Evolutionary conservation across 2,888 invertebrate species (phyloP).

Genomic region (Cheilosia grossa): DNA sequence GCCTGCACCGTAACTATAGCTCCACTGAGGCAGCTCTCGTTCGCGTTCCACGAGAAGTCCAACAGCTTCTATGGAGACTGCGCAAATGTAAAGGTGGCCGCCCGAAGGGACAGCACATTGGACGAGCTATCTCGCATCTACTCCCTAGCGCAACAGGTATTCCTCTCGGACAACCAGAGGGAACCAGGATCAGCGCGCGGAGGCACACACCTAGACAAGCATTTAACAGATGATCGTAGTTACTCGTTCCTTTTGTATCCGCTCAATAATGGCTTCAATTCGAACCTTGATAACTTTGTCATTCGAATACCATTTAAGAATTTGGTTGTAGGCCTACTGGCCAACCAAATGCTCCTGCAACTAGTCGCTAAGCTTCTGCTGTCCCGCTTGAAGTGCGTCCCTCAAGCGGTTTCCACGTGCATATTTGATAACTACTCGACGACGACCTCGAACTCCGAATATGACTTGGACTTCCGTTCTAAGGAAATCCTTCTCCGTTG

Average conservation of each 20-base stretch:
- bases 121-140: slow-evolving; percentile 93
- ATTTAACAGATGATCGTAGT: slow-evolving; percentile 91
- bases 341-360: slow-evolving; percentile 96
- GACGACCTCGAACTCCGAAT: slow-evolving; percentile 83
- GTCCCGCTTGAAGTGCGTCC: slow-evolving; percentile 88
- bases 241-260: slow-evolving; percentile 95
- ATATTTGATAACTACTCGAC: slow-evolving; percentile 83
- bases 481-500: slow-evolving; percentile 89
- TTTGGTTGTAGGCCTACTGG: slow-evolving; percentile 93
- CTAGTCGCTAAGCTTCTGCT: slow-evolving; percentile 94
- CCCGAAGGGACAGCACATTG: slow-evolving; percentile 92
- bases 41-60: slow-evolving; percentile 95
- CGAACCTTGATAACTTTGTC: slow-evolving; percentile 90
- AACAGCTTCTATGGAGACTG: slow-evolving; percentile 97
- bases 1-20: slow-evolving; percentile 94
- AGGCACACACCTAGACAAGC: slow-evolving; percentile 80
- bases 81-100: slow-evolving; percentile 96
- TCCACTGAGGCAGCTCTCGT: slow-evolving; percentile 93
- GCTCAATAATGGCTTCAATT: slow-evolving; percentile 87
- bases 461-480: slow-evolving; percentile 83
- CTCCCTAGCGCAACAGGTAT: slow-evolving; percentile 95
- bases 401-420: slow-evolving; percentile 84
- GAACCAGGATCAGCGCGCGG: slow-evolving; percentile 78
- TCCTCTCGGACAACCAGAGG: slow-evolving; percentile 85
- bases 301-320: slow-evolving; percentile 94